Base-by-base conservation (phyloP, 2,113 vertebrate species). In the Urocitellus parryii region DNA sequence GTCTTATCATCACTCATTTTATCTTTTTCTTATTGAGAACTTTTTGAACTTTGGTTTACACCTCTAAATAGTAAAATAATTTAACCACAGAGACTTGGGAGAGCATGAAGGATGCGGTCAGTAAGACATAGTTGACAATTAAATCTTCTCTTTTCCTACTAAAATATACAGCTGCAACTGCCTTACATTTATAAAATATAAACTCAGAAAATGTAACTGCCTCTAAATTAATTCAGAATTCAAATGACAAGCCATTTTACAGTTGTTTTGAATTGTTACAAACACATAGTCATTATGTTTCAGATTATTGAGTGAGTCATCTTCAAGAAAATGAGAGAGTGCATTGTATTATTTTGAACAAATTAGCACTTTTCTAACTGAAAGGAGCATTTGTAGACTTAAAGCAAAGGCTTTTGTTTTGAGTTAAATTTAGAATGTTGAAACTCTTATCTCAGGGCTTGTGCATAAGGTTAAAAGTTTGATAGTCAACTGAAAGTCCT, bases 311-410 rank as follows among this genome's bases (percentile, higher is more conserved):
- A 98, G 96, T 98, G 97, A 97, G 97, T 98, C 97, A 98, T 99
- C 97, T 97, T 98, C 97, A 98, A 92, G 98, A 96, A 97, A 97
- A 98, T 98, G 97, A 98, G 97, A 98, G 97, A 97, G 97, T 97
- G 96, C 97, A 97, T 98, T 99, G 98, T 99, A 88, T 98, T 95
- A 97, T 97, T 98, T 98, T 97, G 97, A 98, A 98, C 97, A 98
- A 98, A 98, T 98, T 98, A 98, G 98, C 98, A 98, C 98, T 98
- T 97, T 94, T 92, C 96, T 97, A 97, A 98, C 98, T 98, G 98
- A 98, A 98, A 98, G 96, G 96, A 97, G 96, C 97, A 96, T 98
- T 98, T 98, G 97, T 98, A 98, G 97, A 95, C 89, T 89, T 95
- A 98, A 98, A 98, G 95, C 93, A 98, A 97, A 98, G 97, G 93